phyloP scores from a whole-genome alignment of 2,888 invertebrate genomes.

The Cosmorhoe ocellata region DNA sequence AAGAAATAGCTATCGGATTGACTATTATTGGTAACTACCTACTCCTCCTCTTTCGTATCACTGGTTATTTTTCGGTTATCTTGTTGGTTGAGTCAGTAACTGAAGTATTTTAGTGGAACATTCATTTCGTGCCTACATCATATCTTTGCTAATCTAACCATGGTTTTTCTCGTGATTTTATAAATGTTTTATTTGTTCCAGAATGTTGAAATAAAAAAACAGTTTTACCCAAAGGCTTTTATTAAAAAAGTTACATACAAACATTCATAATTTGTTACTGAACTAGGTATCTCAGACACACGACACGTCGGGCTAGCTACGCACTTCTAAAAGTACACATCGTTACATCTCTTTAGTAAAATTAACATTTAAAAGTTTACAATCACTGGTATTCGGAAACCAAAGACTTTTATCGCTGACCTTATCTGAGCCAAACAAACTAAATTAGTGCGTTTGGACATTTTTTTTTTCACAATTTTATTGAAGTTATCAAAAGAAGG shows the following conservation, averaged over 20 bases:
- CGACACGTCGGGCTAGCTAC: constrained; percentile 59
- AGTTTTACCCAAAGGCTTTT: constrained; percentile 54
- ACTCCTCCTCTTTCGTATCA: no score
- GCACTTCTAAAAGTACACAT: constrained; percentile 50
- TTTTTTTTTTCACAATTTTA: no score
- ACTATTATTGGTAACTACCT: no score
- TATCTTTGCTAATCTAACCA: no score
- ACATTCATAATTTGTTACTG: constrained; percentile 71
- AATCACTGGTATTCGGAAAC: constrained; percentile 1
- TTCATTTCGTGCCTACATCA: no score
- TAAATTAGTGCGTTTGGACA: no score
- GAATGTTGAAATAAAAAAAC: constrained; percentile 38
- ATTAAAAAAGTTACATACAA: constrained; percentile 81
- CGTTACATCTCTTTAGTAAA: constrained; percentile 24
- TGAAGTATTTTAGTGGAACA: no score
- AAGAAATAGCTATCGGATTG: no score
- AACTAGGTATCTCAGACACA: constrained; percentile 43
- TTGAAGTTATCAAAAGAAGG: neutral
- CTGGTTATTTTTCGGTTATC: no score
- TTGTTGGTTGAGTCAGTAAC: no score
- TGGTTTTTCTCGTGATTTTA: no score
- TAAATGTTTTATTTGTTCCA: no score
- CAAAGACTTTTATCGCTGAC: constrained; percentile 24
- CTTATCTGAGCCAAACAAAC: neutral
- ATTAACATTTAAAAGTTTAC: constrained; percentile 1